Evolutionary conservation across 2,113 vertebrate species (phyloP).

Genomic region (Carassius carassius): DNA sequence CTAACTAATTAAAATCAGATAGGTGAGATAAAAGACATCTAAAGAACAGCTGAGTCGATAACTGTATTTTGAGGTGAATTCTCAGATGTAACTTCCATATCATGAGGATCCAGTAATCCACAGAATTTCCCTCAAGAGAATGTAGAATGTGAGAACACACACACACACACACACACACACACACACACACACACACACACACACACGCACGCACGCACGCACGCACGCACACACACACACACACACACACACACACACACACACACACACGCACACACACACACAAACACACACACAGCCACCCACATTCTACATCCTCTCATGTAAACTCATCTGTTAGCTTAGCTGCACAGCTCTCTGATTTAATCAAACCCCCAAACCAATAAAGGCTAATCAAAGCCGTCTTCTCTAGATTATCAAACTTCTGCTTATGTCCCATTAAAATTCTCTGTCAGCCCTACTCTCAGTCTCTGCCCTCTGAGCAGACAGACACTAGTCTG

Average conservation of each 20-base stretch:
- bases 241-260: no score
- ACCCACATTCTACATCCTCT: conserved; percentile 5
- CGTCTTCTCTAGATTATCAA: conserved; percentile 30
- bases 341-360: conserved; percentile 23
- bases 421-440: conserved; percentile 34
- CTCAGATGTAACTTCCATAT: conserved; percentile 19
- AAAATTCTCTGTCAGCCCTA: conserved; percentile 29
- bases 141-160: background rate
- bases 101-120: conserved; percentile 28
- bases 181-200: background rate
- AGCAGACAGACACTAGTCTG: conserved; percentile 28
- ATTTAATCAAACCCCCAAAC: conserved; percentile 39
- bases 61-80: conserved; percentile 21
- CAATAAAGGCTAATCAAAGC: conserved; percentile 39
- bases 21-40: conserved; percentile 33
- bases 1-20: conserved; percentile 37
- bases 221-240: background rate
- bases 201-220: background rate
- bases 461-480: conserved; percentile 11
- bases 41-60: conserved; percentile 28
- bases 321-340: conserved; percentile 16
- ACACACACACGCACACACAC: background rate
- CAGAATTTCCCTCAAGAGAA: conserved; percentile 17
- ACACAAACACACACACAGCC: background rate
- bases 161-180: background rate